These are phyloP conservation scores for Cassiopea andromeda DNA, from an alignment of 30 jellyfish, hydroid and myxozoan species.

Conservation along the genomic window DNA sequence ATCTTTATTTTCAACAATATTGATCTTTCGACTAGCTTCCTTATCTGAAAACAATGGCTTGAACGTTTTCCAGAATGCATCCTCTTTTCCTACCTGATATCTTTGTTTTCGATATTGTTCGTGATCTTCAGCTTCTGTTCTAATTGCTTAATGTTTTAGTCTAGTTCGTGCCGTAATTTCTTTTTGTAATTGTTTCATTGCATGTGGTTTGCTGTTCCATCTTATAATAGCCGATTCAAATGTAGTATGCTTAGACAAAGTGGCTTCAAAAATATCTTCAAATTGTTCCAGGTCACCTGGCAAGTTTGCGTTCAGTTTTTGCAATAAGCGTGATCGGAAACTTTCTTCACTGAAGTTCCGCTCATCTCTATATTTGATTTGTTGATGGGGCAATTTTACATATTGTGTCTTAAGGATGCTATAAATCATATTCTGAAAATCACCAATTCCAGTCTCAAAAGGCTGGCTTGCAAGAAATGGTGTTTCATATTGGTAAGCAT, in stretches of 20 bases:
- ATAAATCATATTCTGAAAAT: neutral
- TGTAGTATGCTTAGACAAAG: neutral
- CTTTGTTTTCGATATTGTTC: neutral
- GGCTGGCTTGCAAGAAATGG: neutral
- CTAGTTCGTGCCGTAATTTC: neutral
- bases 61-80: neutral
- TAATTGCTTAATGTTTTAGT: neutral
- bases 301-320: neutral
- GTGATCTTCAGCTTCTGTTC: neutral
- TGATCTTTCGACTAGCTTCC: neutral
- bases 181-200: neutral
- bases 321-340: neutral
- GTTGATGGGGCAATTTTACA: neutral
- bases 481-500: neutral
- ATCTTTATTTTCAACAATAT: neutral
- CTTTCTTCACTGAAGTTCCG: neutral
- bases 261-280: neutral
- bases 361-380: neutral
- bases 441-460: neutral
- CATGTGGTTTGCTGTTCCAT: neutral
- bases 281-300: neutral
- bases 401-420: neutral
- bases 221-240: neutral
- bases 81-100: neutral
- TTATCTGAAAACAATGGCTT: conserved; percentile 2